These are phyloP conservation scores for Agriotes lineatus DNA, from an alignment of 2,888 invertebrate genomes.

Conservation along the genomic window DNA sequence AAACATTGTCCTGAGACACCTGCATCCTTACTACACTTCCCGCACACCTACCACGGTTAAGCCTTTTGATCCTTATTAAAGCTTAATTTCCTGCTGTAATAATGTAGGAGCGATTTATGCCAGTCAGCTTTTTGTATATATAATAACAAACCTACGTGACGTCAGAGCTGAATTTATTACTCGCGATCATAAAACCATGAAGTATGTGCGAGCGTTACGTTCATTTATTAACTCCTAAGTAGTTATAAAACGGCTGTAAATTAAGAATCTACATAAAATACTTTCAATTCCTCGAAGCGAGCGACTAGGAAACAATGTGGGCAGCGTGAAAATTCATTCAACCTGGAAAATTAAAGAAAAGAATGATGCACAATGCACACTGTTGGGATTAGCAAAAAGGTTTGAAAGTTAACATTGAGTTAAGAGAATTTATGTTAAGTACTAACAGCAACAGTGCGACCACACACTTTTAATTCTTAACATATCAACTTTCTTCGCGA, in stretches of 20 bases:
- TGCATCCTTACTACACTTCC: no score
- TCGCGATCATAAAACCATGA: conserved; percentile 14
- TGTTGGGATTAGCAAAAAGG: no score
- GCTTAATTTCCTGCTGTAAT: conserved; percentile 8
- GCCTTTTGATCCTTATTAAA: no score
- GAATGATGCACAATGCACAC: no score
- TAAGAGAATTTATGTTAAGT: no score
- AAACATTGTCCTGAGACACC: no score
- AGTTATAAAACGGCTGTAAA: conserved; percentile 8
- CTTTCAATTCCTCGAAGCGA: background rate
- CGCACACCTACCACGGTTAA: no score
- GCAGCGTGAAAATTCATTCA: background rate
- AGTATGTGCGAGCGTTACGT: conserved; percentile 4
- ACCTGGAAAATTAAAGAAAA: no score
- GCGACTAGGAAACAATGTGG: background rate
- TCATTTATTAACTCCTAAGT: conserved; percentile 9
- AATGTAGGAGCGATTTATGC: conserved; percentile 21
- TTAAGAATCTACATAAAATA: background rate
- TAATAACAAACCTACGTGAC: conserved; percentile 10
- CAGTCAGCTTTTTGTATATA: background rate
- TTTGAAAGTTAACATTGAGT: no score
- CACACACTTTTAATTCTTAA: no score
- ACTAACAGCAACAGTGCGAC: no score
- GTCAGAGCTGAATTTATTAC: conserved; percentile 11
- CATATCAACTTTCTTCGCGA: no score